phyloP scores from a whole-genome alignment of 2,888 invertebrate species.

The Omphaloscelis lunosa region DNA sequence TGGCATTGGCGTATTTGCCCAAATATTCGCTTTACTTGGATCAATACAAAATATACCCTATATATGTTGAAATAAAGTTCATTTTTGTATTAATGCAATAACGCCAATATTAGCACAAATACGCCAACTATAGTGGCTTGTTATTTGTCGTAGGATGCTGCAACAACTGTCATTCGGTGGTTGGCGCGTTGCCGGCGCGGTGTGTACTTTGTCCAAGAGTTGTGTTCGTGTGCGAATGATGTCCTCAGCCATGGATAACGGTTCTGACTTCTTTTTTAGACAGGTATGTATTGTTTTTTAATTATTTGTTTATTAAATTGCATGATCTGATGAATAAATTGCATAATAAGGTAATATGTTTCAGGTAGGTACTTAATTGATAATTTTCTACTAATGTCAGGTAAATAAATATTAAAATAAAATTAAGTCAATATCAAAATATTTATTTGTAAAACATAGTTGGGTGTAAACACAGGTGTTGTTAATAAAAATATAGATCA shows the following conservation, averaged over 20 bases:
- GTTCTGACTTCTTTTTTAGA: slow-evolving; percentile 84
- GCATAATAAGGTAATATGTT: not conserved
- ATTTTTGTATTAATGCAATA: not conserved
- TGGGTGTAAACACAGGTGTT: not conserved
- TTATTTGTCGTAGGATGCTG: slow-evolving; percentile 75
- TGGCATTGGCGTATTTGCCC: not conserved
- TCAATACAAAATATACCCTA: not conserved
- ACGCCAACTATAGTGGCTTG: not conserved
- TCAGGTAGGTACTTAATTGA: no score
- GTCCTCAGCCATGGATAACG: slow-evolving; percentile 73
- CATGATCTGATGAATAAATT: not conserved
- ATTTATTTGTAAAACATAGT: not conserved
- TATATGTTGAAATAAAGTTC: not conserved
- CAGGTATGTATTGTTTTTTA: slow-evolving; percentile 76
- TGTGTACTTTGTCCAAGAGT: slow-evolving; percentile 57
- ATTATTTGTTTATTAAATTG: not conserved
- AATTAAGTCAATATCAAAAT: not conserved
- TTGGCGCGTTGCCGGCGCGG: slow-evolving; percentile 66
- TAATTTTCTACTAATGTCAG: no score
- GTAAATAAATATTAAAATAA: no score
- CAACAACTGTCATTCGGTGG: slow-evolving; percentile 70
- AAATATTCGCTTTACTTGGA: not conserved
- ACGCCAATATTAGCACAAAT: not conserved
- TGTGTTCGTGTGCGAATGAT: slow-evolving; percentile 68
- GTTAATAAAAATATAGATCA: not conserved